Evolutionary conservation across 2,888 invertebrate genomes (phyloP).

Genomic region (Mythimna vitellina): DNA sequence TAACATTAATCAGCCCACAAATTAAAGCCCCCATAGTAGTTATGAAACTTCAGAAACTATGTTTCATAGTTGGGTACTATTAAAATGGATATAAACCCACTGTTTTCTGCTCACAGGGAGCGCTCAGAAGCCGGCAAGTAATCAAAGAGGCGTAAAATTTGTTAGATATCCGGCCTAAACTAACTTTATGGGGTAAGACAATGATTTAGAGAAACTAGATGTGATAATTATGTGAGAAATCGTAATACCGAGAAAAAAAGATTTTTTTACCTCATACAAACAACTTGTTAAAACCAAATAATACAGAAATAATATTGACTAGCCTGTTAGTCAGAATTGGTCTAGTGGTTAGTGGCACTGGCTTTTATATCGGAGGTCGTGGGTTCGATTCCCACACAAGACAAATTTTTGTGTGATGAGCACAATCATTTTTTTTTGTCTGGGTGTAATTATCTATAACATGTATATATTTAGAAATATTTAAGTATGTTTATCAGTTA

Average conservation of each 20-base stretch:
- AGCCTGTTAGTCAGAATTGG: too few relatives aligned
- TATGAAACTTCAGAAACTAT: conserved; percentile 47
- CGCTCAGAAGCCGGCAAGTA: conserved; percentile 68
- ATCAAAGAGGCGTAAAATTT: conserved; percentile 85
- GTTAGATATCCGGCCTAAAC: conserved; percentile 81
- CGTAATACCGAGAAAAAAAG: neutral
- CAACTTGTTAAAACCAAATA: too few relatives aligned
- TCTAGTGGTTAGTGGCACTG: too few relatives aligned
- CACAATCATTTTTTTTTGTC: too few relatives aligned
- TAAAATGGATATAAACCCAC: conserved; percentile 54
- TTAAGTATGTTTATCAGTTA: too few relatives aligned
- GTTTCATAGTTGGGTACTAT: conserved; percentile 49
- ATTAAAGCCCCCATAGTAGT: conserved; percentile 42
- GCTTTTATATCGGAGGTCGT: too few relatives aligned
- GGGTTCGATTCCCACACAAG: too few relatives aligned
- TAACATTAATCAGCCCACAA: conserved; percentile 39
- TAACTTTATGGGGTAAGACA: conserved; percentile 74
- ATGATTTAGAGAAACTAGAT: conserved; percentile 67
- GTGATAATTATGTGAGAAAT: conserved; percentile 14
- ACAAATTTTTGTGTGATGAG: too few relatives aligned
- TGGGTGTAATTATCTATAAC: too few relatives aligned
- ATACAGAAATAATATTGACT: too few relatives aligned
- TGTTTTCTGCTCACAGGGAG: conserved; percentile 56
- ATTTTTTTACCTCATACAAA: too few relatives aligned
- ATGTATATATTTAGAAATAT: too few relatives aligned